These are phyloP conservation scores for Nibea coibor DNA, from an alignment of 2,113 vertebrate genomes.

Conservation along the genomic window DNA sequence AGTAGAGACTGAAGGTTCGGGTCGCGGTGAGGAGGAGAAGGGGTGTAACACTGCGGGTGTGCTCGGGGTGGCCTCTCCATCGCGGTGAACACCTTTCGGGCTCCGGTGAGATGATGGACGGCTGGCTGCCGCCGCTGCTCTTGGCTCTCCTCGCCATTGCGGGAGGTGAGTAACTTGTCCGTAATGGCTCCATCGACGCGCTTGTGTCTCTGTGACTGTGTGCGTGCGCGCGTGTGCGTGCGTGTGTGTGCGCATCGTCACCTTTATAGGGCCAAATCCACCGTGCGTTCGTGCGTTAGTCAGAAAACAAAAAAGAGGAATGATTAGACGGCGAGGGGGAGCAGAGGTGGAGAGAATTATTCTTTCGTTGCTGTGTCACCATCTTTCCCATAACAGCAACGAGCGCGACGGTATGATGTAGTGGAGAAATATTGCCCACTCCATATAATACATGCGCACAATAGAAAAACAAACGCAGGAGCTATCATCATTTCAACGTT, in stretches of 20 bases:
- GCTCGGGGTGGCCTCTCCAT: conserved; percentile 67
- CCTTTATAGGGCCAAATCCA: conserved; percentile 33
- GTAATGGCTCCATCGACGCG: conserved; percentile 59
- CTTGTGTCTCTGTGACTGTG: background rate
- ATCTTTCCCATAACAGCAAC: conserved; percentile 55
- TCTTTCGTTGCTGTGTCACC: conserved; percentile 71
- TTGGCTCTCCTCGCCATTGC: conserved; percentile 82
- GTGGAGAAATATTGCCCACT: conserved; percentile 41
- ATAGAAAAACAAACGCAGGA: conserved; percentile 14
- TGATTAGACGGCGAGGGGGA: conserved; percentile 36
- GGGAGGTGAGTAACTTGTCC: conserved; percentile 81
- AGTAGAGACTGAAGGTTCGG: conserved; percentile 64
- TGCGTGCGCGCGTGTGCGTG: background rate
- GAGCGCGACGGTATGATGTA: conserved; percentile 49
- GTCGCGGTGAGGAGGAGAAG: conserved; percentile 57
- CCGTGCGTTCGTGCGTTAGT: background rate
- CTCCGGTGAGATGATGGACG: conserved; percentile 75
- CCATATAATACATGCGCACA: conserved; percentile 24
- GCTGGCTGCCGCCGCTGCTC: conserved; percentile 73
- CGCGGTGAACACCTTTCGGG: conserved; percentile 73
- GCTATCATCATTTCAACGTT: background rate
- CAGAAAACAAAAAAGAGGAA: conserved; percentile 18
- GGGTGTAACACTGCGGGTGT: conserved; percentile 61
- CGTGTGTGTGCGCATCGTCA: conserved; percentile 17
- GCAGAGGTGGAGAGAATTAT: conserved; percentile 41